Conservation (phyloP, 2,888 invertebrate species). For the Drosophila maculinotata region DNA sequence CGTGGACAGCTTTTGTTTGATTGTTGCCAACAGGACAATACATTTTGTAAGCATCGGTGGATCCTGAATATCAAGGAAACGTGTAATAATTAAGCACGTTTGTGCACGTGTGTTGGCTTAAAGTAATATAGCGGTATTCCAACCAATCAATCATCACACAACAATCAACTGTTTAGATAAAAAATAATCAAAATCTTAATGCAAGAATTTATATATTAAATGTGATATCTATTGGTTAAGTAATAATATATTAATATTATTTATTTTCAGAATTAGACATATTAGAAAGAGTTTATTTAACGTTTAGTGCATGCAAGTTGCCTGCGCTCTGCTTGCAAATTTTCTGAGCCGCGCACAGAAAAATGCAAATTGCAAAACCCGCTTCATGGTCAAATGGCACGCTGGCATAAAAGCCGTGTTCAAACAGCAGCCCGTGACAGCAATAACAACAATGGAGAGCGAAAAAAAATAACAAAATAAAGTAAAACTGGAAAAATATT, state of each 20-base stretch:
- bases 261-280: too few relatives aligned
- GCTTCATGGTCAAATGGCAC: constrained; percentile 5
- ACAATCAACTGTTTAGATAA: too few relatives aligned
- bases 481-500: constrained; percentile 57
- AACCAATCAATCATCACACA: too few relatives aligned
- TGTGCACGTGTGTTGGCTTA: not conserved
- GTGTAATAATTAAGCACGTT: too few relatives aligned
- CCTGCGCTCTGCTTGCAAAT: not conserved
- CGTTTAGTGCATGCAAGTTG: constrained; percentile 2
- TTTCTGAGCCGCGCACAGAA: not conserved
- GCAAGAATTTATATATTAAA: too few relatives aligned
- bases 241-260: too few relatives aligned
- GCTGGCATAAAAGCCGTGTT: not conserved
- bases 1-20: constrained; percentile 39
- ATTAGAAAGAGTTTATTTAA: not conserved
- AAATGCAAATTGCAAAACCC: constrained; percentile 7
- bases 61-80: too few relatives aligned
- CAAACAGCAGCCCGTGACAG: constrained; percentile 31
- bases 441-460: constrained; percentile 22
- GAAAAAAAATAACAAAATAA: too few relatives aligned
- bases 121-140: not conserved
- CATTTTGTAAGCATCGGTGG: too few relatives aligned
- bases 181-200: too few relatives aligned
- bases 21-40: constrained; percentile 42
- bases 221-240: too few relatives aligned